Evolutionary conservation across 1,140 invertebrate species (phyloP), one percentile per base, ranked within the genome.

Genomic region (Drosophila sp.): DNA sequence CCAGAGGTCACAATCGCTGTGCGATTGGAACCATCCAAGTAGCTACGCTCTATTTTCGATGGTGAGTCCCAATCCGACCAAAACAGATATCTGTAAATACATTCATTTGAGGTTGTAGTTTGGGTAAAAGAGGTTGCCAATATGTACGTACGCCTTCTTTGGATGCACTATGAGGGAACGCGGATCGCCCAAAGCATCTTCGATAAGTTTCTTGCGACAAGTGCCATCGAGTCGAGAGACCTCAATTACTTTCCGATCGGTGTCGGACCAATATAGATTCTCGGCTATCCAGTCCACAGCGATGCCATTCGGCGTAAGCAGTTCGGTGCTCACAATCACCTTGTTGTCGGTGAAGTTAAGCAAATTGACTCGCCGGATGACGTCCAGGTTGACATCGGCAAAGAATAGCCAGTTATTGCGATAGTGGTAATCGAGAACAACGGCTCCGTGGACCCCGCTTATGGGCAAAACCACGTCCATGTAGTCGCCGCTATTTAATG

Each of bases 201-300:
- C 93, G 1, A 97, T 92, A 1, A 97, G 90, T 25, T 93, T 93
- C 92, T 97, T 98, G 32, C 97, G 93, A 69, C 93, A 94, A 1
- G 93, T 93, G n/a, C 97, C 98, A 91, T 98, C 96, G 10, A 98
- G 84, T 55, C 95, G 93, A 1, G 96, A 94, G 0, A 98, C 97
- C 92, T 98, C 96, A 35, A 99, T 95, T 6, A 96, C 94, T 91
- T 96, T 97, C 27, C 95, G 94, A 57, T 95, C 95, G 47, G 96
- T 96, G 89, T 98, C 97, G 1, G 96, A 96, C 97, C 97, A 98
- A 90, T 98, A 98, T 23, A 98, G 93, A 90, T 98, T 98, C 65
- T 97, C 94, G 11, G 96, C 95, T 60, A 98, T 93, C 96, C 97
- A 98, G 91, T 98, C 97, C 0, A 98, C 94, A 0, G 96, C 96